Percentiles rank a stretch among this genome's conserved stretches.
Conservation (phyloP, 1,140 invertebrate species). For the Drosophila teissieri region DNA sequence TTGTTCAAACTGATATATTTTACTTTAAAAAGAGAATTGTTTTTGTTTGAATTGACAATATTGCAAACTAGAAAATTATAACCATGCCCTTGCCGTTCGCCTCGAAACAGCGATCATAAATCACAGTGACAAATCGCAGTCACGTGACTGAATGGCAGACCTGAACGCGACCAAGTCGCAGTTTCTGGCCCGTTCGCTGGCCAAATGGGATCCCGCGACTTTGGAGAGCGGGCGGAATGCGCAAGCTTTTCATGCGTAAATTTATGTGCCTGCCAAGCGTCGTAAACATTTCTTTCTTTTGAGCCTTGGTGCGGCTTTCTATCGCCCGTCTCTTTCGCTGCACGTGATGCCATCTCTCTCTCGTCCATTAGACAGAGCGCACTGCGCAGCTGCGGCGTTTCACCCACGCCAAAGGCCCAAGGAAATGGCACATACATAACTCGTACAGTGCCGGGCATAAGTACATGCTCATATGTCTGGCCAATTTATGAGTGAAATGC, state of each 20-base stretch:
- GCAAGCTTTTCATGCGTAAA: conserved; percentile 77
- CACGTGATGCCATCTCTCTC: not conserved
- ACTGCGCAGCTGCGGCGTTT: conserved; percentile 76
- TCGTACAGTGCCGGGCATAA: conserved; percentile 32
- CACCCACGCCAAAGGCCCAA: conserved; percentile 73
- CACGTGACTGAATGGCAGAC: conserved; percentile 54
- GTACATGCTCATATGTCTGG: conserved; percentile 57
- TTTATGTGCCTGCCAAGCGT: conserved; percentile 76
- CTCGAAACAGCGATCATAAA: conserved; percentile 40
- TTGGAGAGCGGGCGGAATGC: conserved; percentile 48
- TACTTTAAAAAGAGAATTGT: too few relatives aligned
- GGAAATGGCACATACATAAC: conserved; percentile 58
- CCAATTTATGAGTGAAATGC: conserved; percentile 79
- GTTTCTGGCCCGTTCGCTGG: conserved; percentile 15
- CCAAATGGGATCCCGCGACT: conserved; percentile 10
- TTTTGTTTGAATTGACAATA: too few relatives aligned
- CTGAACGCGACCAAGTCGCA: conserved; percentile 33
- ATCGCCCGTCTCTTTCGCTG: conserved; percentile 17
- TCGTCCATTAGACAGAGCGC: conserved; percentile 38
- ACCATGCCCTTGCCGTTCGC: not conserved
- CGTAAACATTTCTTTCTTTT: conserved; percentile 74
- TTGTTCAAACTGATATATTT: not conserved
- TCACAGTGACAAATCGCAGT: conserved; percentile 60
- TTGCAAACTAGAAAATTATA: conserved; percentile 7
- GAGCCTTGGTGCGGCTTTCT: conserved; percentile 66